Conservation (phyloP, 2,888 invertebrate species). For the Biston betularia region DNA sequence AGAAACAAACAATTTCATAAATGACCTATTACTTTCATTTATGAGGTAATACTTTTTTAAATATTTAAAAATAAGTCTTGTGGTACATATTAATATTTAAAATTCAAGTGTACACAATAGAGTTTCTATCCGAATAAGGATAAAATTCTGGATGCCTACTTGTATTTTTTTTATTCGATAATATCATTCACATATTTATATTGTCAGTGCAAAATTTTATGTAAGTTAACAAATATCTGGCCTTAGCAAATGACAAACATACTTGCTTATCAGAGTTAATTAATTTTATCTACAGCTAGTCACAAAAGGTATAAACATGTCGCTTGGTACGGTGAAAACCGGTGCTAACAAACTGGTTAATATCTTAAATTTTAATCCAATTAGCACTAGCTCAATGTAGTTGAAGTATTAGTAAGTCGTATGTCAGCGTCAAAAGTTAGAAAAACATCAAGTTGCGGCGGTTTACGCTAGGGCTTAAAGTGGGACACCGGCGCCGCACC, state of each 20-base stretch:
- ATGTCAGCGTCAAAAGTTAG: not conserved
- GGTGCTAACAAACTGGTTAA: constrained; percentile 1
- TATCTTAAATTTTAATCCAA: not conserved
- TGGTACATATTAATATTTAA: no score
- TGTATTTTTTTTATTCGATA: no score
- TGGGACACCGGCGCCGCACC: constrained; percentile 77
- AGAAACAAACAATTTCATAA: no score
- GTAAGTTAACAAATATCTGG: not conserved
- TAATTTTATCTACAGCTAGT: not conserved
- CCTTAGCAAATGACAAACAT: not conserved
- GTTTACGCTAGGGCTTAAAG: constrained; percentile 54
- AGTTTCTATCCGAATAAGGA: no score
- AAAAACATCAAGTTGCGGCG: constrained; percentile 42
- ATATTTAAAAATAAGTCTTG: no score
- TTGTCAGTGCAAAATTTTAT: not conserved
- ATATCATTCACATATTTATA: no score
- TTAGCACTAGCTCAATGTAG: no score
- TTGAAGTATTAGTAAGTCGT: not conserved
- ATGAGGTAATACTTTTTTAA: no score
- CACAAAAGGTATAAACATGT: constrained; percentile 1
- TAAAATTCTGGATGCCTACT: no score
- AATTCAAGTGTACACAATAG: no score
- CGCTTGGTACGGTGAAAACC: not conserved
- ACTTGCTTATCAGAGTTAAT: constrained; percentile 2
- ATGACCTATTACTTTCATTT: no score